A percentile compares a stretch with the other conserved stretches of the same genome.
Evolutionary conservation across 2,888 invertebrate species (phyloP).

Genomic region (Rhodophaea formosa): DNA sequence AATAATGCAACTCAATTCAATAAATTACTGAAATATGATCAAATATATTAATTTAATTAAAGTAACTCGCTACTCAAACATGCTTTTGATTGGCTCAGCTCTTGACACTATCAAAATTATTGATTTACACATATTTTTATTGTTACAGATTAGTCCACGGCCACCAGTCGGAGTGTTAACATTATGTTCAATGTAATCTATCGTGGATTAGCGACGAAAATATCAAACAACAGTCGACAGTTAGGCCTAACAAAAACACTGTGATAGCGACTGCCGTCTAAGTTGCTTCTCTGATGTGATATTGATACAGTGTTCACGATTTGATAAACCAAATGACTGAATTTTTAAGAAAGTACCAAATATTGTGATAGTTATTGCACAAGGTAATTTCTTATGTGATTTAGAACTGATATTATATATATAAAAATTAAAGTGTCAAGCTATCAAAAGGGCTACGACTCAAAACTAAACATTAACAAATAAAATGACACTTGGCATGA

Average conservation of each 20-base stretch:
- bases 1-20: too few relatives aligned
- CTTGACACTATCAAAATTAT: background rate
- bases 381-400: background rate
- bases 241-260: constrained; percentile 13
- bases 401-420: background rate
- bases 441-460: background rate
- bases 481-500: constrained; percentile 1
- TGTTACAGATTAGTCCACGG: constrained; percentile 8
- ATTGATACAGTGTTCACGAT: background rate
- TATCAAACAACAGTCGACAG: background rate
- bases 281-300: background rate
- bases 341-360: background rate
- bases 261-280: constrained; percentile 18
- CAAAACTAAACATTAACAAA: background rate
- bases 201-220: constrained; percentile 5
- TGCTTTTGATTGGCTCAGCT: too few relatives aligned
- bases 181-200: constrained; percentile 20
- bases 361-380: background rate
- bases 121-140: background rate
- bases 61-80: too few relatives aligned
- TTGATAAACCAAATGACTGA: constrained; percentile 1
- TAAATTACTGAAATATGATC: too few relatives aligned
- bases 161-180: background rate
- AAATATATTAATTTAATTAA: too few relatives aligned
- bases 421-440: too few relatives aligned